phyloP scores from a whole-genome alignment of 2,113 vertebrate species.

The Phrynosoma blainvillii region DNA sequence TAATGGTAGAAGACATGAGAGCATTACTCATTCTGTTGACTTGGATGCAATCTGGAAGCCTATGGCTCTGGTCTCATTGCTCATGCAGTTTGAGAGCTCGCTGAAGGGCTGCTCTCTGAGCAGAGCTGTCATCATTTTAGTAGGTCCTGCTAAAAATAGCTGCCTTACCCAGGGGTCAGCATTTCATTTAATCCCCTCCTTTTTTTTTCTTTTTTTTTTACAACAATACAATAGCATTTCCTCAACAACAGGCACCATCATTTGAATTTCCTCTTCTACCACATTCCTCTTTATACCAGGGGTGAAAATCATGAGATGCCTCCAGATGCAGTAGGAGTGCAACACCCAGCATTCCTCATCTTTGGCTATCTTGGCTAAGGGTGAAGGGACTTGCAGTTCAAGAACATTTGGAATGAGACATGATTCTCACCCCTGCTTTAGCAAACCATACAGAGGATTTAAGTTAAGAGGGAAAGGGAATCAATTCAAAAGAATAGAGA shows the following conservation, averaged over 20 bases:
- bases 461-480: neutral
- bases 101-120: conserved; percentile 28
- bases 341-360: neutral
- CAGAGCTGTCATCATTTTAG: conserved; percentile 41
- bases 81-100: conserved; percentile 30
- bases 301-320: neutral
- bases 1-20: conserved; percentile 51
- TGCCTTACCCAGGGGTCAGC: conserved; percentile 3
- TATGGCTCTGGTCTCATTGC: conserved; percentile 42
- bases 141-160: conserved; percentile 26
- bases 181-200: neutral
- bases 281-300: neutral
- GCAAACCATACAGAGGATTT: neutral
- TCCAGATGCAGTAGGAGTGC: neutral
- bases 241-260: neutral
- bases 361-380: neutral
- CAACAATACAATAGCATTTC: neutral
- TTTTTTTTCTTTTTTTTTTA: neutral
- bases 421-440: neutral
- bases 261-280: neutral
- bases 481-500: neutral
- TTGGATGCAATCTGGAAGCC: conserved; percentile 33
- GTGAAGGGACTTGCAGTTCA: neutral
- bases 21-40: conserved; percentile 46
- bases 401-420: neutral